Evolutionary conservation across 2,888 invertebrate genomes (phyloP).

Genomic region (Platerodrilus igneus): DNA sequence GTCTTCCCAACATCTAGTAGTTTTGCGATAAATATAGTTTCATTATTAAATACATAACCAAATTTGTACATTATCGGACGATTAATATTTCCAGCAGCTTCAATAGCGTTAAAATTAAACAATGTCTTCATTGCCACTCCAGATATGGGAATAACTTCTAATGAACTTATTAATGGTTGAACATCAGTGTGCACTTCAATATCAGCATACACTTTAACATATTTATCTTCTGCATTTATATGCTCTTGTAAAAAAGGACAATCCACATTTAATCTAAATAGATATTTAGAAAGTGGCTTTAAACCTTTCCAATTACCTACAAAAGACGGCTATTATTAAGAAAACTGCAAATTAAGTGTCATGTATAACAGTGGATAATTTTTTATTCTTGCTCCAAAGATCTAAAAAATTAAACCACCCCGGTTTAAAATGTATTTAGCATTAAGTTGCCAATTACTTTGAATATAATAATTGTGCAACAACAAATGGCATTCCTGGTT

Average conservation of each 20-base stretch:
- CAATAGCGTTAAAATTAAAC: constrained; percentile 10
- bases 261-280: constrained; percentile 16
- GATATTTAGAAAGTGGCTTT: constrained; percentile 8
- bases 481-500: too few species aligned
- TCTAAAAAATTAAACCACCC: too few species aligned
- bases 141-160: constrained; percentile 6
- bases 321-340: too few species aligned
- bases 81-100: neutral
- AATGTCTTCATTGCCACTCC: constrained; percentile 14
- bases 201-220: constrained; percentile 9
- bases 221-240: constrained; percentile 1
- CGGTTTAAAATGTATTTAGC: too few species aligned
- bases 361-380: too few species aligned
- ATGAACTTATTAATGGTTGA: constrained; percentile 2
- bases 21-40: constrained; percentile 8
- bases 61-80: constrained; percentile 13
- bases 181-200: constrained; percentile 6
- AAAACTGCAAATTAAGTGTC: too few species aligned
- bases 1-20: constrained; percentile 8
- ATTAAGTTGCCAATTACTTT: too few species aligned
- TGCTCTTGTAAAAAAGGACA: constrained; percentile 9
- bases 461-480: too few species aligned
- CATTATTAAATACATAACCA: constrained; percentile 13
- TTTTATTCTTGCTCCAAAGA: too few species aligned
- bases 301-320: constrained; percentile 14